Evolutionary conservation across 2,113 vertebrate genomes (phyloP), one percentile per base, ranked within the genome.

Genomic region (Clupea harengus): DNA sequence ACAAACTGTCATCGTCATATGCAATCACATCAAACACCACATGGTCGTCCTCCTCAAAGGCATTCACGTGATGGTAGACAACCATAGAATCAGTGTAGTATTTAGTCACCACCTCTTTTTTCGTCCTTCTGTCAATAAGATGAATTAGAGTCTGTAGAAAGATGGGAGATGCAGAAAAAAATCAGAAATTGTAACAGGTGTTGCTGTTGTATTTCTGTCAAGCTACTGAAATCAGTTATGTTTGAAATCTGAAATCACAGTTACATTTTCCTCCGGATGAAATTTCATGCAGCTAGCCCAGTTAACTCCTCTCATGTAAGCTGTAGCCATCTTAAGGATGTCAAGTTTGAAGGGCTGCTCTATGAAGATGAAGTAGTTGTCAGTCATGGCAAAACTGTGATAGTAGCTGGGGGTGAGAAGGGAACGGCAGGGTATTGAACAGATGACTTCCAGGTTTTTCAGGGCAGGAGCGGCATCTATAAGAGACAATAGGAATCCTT

Each of bases 321-420:
- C 97, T 0, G 97, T 98, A 47, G 97, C 96, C 97, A 99, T 93
- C 93, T 95, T 98, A 84, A 98, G 45, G 88, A 99, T 96, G 89
- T 99, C 97, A 89, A 99, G 82, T 92, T 93, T 97, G 83, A 98
- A 94, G 0, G 98, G 97, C 92, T 98, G 97, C 91, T 99, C 98
- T 1, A 99, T 80, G 67, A 99, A 97, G 86, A 99, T 20, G 64
- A 99, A 88, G 89, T 97, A 98, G 92, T 97, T 97, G 81, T 98
- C 96, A 0, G 97, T 97, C 90, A 99, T 89, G 45, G 97, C 97
- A 45, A 99, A 99, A 93, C 97, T 99, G 90, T 99, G 97, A 89
- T 96, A 97, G 92, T 98, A 99, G 94, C 97, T 97, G 18, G 97
- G 98, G 0, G 93, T 94, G 60, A 99, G 94, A 80, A 97, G 92